A percentile compares a stretch with the other conserved stretches of the same genome.
phyloP scores from a whole-genome alignment of 1,140 invertebrate genomes.

The Arctopsyche grandis region DNA sequence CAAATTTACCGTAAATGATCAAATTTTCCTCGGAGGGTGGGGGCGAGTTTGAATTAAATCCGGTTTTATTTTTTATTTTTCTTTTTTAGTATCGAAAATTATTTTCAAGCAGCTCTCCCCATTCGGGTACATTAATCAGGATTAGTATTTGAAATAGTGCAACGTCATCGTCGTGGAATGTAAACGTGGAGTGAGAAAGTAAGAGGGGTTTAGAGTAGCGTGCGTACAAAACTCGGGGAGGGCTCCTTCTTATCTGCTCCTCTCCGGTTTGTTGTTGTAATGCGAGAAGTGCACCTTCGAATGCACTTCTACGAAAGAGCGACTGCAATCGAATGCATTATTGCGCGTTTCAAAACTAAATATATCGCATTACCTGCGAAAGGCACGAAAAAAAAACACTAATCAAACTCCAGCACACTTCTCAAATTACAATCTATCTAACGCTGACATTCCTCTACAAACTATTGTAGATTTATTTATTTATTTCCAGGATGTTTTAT shows the following conservation, averaged over 20 bases:
- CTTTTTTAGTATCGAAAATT: background rate
- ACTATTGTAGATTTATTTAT: too few species aligned
- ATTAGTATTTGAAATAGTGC: constrained; percentile 11
- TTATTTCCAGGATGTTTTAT: too few species aligned
- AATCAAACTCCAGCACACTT: too few species aligned
- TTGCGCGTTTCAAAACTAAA: too few species aligned
- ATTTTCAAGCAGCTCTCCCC: background rate
- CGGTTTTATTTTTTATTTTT: background rate
- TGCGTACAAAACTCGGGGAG: background rate
- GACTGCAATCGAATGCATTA: too few species aligned
- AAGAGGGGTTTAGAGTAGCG: background rate
- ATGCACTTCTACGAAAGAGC: background rate
- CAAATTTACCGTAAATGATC: background rate
- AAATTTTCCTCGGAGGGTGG: background rate
- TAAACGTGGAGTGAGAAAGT: background rate
- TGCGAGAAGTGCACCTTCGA: background rate
- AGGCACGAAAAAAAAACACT: too few species aligned
- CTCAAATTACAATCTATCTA: too few species aligned
- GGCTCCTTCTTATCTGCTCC: background rate
- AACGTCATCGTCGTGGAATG: constrained; percentile 10
- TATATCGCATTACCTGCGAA: too few species aligned
- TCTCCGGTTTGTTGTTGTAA: background rate
- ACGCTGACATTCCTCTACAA: too few species aligned
- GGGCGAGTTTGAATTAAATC: background rate
- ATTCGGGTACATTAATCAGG: background rate